Base-by-base conservation (phyloP, 2,113 vertebrate genomes). In the Laticauda colubrina region DNA sequence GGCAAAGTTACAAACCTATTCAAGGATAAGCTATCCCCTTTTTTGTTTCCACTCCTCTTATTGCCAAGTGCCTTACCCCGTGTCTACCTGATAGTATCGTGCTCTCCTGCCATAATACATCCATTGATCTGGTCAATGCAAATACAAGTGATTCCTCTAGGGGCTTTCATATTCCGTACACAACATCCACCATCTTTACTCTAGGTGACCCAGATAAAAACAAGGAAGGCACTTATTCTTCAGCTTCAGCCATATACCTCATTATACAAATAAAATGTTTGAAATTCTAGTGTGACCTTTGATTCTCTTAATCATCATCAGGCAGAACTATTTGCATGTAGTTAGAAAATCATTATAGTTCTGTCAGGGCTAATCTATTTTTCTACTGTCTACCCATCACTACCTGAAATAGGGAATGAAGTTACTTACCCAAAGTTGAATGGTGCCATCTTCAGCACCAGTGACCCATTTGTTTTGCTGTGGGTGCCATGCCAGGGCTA, bases 391-490 rank as follows among this genome's bases (percentile, higher is more conserved):
- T n/a, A 21, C 15, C 24, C 85, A 29, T n/a, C 5, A 57, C 11
- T 75, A 88, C 34, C 14, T 89, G n/a, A 34, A 89, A 92, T 2
- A 69, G 1, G 34, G 20, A n/a, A 7, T 39, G n/a, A 54, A 85
- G 39, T 45, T 43, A 85, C 91, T 89, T 96, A 96, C 96, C 96
- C 96, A 96, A 88, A 96, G 93, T n/a, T 91, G 93, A 53, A 96
- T 96, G 34, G 95, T 94, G 89, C 95, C 95, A 92, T 96, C 96
- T 94, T 96, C 95, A 59, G 95, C 95, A 29, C 95, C 96, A 53
- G 92, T 95, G 45, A 96, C 91, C 96, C 96, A 96, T 64, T 94
- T 94, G 85, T 96, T 90, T 10, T 90, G 54, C 1, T 88, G 85
- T 15, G 92, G 59, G 39, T 96, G 96, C 96, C 96, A 96, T 15